A percentile compares a stretch with the other conserved stretches of the same genome.
These are phyloP conservation scores for Chrysotoxum bicinctum DNA, from an alignment of 2,888 invertebrate species.

Conservation along the genomic window DNA sequence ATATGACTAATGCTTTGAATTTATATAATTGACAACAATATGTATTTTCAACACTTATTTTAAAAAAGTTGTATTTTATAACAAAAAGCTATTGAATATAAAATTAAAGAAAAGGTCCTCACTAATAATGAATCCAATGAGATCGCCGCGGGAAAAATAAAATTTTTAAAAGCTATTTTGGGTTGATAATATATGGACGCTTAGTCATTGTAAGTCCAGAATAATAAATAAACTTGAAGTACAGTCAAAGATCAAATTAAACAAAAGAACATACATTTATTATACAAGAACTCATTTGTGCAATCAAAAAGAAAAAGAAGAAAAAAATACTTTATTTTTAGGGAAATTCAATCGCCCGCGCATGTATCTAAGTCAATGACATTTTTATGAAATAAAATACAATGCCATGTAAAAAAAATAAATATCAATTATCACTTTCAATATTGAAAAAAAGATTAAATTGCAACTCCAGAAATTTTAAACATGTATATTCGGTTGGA, in stretches of 20 bases:
- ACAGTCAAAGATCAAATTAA: neutral
- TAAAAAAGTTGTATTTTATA: too few relatives aligned
- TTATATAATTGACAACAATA: too few relatives aligned
- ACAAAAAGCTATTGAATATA: too few relatives aligned
- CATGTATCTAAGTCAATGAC: neutral
- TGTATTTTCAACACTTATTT: too few relatives aligned
- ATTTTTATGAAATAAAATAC: neutral
- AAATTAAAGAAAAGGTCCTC: too few relatives aligned
- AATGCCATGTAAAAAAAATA: neutral
- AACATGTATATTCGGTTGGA: neutral
- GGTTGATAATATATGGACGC: too few relatives aligned
- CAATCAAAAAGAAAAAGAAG: neutral
- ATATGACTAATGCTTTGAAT: too few relatives aligned
- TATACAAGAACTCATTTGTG: neutral
- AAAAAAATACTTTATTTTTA: neutral
- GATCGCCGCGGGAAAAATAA: too few relatives aligned
- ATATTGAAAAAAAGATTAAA: neutral
- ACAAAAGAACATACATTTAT: neutral
- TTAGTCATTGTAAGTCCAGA: too few relatives aligned
- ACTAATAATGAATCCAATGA: too few relatives aligned
- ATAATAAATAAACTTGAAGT: too few relatives aligned
- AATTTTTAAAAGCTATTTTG: too few relatives aligned
- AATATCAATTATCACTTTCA: neutral
- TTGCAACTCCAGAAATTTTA: neutral
- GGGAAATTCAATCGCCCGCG: neutral